Conservation (phyloP, 2,888 invertebrate species). For the Apamea monoglypha region DNA sequence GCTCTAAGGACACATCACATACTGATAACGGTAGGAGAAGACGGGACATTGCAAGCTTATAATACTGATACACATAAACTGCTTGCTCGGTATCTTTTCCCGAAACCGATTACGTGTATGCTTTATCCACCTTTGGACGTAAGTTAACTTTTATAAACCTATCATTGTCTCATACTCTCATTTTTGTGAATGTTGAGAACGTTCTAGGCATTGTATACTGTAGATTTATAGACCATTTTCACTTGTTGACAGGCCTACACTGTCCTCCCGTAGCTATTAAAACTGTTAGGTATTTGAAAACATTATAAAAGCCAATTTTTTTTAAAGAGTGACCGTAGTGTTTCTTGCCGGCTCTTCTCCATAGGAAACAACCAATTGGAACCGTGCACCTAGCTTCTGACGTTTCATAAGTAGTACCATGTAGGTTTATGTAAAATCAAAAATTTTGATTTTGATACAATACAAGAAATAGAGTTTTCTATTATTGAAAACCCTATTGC, state of each 20-base stretch:
- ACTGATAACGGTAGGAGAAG: slow-evolving; percentile 93
- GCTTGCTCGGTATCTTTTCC: slow-evolving; percentile 90
- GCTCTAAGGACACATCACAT: slow-evolving; percentile 93
- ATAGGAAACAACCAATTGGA: neutral
- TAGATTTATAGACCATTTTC: neutral
- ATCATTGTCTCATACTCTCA: neutral
- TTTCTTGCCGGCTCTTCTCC: neutral
- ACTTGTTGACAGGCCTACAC: too few relatives aligned
- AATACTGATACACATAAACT: slow-evolving; percentile 91
- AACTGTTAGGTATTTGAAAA: too few relatives aligned
- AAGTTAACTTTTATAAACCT: slow-evolving; percentile 66
- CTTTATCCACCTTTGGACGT: slow-evolving; percentile 94
- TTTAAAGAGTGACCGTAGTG: neutral
- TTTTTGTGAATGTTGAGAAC: neutral
- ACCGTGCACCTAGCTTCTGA: too few relatives aligned
- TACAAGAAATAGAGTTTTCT: neutral
- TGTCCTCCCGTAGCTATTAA: too few relatives aligned
- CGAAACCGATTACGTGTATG: slow-evolving; percentile 89
- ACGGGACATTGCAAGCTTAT: slow-evolving; percentile 94
- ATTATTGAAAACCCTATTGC: neutral
- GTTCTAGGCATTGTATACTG: neutral
- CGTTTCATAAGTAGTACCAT: neutral
- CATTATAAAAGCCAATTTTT: neutral
- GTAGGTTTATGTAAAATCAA: neutral
- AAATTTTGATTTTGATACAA: neutral